A percentile compares a stretch with the other conserved stretches of the same genome.
Evolutionary conservation across 2,797 vertebrate species (phyloP).

Genomic region (Gymnoscopelus microlampas): DNA sequence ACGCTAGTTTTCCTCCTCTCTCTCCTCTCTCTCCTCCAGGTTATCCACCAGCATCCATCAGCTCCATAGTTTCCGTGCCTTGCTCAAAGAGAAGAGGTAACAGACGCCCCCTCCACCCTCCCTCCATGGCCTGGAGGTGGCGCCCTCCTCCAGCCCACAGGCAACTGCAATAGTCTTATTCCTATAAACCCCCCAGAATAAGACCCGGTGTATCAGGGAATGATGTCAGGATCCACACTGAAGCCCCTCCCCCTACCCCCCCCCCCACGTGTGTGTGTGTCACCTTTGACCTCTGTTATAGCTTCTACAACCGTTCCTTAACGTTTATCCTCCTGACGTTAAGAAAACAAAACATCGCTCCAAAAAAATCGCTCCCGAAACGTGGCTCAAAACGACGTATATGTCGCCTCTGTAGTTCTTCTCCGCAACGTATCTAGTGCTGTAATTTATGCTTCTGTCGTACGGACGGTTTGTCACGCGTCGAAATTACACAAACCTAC

Average conservation of each 20-base stretch:
- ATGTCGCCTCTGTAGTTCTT: no score
- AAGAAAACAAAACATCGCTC: neutral
- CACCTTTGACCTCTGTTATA: neutral
- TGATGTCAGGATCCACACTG: conserved; percentile 59
- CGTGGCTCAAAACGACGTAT: no score
- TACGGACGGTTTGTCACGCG: no score
- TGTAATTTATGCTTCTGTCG: no score
- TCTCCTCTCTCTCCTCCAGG: conserved; percentile 70
- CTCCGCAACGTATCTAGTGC: no score
- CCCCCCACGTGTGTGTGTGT: neutral
- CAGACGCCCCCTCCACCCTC: conserved; percentile 47
- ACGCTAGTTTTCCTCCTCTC: no score
- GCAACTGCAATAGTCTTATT: conserved; percentile 57
- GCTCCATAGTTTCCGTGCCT: conserved; percentile 89
- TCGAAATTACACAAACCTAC: no score
- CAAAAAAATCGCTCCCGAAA: no score
- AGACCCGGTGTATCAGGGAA: conserved; percentile 68
- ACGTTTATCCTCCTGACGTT: neutral
- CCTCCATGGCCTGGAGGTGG: conserved; percentile 45
- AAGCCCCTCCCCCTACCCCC: neutral
- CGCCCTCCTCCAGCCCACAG: conserved; percentile 16
- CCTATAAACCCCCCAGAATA: conserved; percentile 41
- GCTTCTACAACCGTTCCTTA: neutral
- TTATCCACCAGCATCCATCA: conserved; percentile 94
- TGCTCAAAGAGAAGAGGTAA: conserved; percentile 91